These are phyloP conservation scores for Aphis gossypii DNA, from an alignment of 1,140 invertebrate genomes.

Conservation along the genomic window DNA sequence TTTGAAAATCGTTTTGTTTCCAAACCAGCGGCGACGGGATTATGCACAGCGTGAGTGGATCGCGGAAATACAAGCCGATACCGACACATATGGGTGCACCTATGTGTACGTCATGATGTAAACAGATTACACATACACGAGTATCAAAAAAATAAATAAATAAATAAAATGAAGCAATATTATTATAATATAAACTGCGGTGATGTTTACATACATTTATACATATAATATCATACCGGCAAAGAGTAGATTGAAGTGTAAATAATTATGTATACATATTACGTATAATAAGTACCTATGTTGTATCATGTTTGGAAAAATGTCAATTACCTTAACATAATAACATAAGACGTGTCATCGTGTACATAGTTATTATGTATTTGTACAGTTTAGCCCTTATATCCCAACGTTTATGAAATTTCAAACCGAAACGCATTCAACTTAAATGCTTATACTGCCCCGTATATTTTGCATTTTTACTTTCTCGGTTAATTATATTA, in stretches of 20 bases:
- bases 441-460: not conserved
- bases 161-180: not conserved
- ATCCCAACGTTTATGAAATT: not conserved
- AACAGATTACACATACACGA: not conserved
- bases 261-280: not conserved
- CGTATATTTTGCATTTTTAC: not conserved
- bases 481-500: not conserved
- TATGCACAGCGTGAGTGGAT: not conserved
- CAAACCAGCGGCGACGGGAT: not conserved
- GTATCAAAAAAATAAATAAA: not conserved
- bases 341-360: not conserved
- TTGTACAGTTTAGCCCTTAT: not conserved
- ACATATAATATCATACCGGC: not conserved
- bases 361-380: not conserved
- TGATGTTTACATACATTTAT: not conserved
- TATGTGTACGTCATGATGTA: not conserved
- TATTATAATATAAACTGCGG: not conserved
- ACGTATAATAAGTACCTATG: not conserved
- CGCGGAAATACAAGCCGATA: slow-evolving; percentile 2
- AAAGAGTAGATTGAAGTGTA: not conserved
- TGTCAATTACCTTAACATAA: not conserved
- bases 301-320: not conserved
- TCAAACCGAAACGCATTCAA: not conserved
- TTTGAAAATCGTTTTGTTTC: slow-evolving; percentile 48
- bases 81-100: not conserved